Evolutionary conservation across 1,140 invertebrate species (phyloP).

Genomic region (Meloidogyne chitwoodi): DNA sequence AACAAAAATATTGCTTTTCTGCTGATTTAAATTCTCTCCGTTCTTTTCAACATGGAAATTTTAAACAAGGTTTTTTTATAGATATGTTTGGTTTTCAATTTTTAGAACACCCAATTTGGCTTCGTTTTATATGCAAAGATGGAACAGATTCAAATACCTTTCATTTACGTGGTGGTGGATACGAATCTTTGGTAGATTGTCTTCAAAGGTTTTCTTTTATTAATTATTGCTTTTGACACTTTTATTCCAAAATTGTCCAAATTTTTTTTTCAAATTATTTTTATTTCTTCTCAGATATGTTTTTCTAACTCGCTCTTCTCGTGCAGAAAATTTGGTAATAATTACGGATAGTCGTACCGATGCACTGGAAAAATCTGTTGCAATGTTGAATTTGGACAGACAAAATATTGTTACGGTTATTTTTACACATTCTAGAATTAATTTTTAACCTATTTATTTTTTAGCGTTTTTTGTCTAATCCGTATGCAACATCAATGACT

Average conservation of each 20-base stretch:
- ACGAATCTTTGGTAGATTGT: conserved; percentile 36
- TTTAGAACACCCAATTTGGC: conserved; percentile 19
- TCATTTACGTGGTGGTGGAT: conserved; percentile 44
- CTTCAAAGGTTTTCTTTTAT: conserved; percentile 30
- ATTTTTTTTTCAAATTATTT: not conserved
- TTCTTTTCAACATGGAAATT: conserved; percentile 37
- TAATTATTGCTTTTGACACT: too few species aligned
- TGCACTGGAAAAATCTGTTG: conserved; percentile 45
- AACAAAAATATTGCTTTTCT: conserved; percentile 30
- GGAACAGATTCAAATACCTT: conserved; percentile 34
- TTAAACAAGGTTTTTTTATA: conserved; percentile 39
- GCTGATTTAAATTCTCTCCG: conserved; percentile 42
- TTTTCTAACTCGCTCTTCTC: conserved; percentile 35
- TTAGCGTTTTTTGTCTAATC: conserved; percentile 45
- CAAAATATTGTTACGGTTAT: conserved; percentile 41
- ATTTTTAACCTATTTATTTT: conserved; percentile 11
- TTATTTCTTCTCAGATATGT: conserved; percentile 22
- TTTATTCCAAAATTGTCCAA: not conserved
- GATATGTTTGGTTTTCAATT: too few species aligned
- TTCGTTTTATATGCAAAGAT: conserved; percentile 48
- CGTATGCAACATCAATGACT: conserved; percentile 43
- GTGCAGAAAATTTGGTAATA: conserved; percentile 45
- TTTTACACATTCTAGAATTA: conserved; percentile 2
- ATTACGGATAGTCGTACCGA: conserved; percentile 40
- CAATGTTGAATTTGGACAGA: conserved; percentile 43